These are phyloP conservation scores for Panthera leo DNA, from an alignment of 2,113 vertebrate species.

Conservation along the genomic window DNA sequence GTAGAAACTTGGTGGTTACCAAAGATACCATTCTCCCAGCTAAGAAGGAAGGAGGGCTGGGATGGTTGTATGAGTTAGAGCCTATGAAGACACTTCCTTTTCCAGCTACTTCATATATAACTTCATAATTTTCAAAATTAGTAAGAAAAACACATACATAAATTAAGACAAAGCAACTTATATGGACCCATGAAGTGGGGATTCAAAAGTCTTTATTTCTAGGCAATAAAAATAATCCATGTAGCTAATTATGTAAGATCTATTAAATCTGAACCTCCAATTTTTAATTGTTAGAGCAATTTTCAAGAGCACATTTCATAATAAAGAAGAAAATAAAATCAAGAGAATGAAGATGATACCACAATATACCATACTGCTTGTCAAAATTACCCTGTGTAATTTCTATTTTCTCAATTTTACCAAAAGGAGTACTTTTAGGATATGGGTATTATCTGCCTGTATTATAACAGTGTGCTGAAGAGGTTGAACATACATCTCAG, in stretches of 20 bases:
- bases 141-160: background rate
- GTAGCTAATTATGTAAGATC: background rate
- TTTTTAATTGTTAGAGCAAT: background rate
- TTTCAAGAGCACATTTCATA: conserved; percentile 25
- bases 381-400: no score
- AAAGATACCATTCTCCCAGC: background rate
- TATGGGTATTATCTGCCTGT: no score
- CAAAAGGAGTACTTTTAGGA: background rate
- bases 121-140: background rate
- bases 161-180: background rate
- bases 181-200: background rate
- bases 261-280: background rate
- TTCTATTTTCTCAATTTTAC: background rate
- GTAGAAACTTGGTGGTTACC: background rate
- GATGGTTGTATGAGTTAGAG: background rate
- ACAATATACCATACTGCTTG: background rate
- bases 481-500: background rate
- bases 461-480: background rate
- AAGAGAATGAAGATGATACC: background rate
- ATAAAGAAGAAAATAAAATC: background rate
- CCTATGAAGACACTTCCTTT: background rate
- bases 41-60: background rate
- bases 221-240: background rate
- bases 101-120: background rate
- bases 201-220: background rate